Conservation (phyloP, 2,888 invertebrate genomes). For the Sinopyrophorus schimmeli region DNA sequence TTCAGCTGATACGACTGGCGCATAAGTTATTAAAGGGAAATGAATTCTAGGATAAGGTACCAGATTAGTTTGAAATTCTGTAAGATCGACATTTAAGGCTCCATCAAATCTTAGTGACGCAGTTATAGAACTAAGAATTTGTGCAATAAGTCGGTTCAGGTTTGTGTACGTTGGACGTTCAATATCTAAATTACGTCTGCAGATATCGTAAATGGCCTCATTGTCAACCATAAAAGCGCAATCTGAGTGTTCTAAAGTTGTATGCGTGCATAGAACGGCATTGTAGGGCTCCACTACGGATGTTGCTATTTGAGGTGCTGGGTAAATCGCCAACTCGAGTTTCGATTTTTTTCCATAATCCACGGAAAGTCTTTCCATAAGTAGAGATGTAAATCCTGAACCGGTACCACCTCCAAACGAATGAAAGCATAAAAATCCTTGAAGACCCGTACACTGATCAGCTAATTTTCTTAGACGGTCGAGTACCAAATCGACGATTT, state of each 20-base stretch:
- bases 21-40: conserved; percentile 62
- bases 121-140: conserved; percentile 63
- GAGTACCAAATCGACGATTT: conserved; percentile 69
- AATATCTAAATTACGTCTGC: conserved; percentile 50
- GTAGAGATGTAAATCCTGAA: conserved; percentile 66
- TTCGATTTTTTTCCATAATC: conserved; percentile 23
- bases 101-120: conserved; percentile 65
- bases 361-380: conserved; percentile 41
- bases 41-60: conserved; percentile 66
- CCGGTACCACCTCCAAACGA: conserved; percentile 66
- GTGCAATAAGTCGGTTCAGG: conserved; percentile 64
- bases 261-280: conserved; percentile 66
- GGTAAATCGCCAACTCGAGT: conserved; percentile 48
- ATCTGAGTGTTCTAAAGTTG: conserved; percentile 63
- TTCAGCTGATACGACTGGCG: conserved; percentile 62
- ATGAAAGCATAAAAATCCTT: conserved; percentile 67
- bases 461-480: conserved; percentile 70
- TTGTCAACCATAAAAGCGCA: conserved; percentile 63
- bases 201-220: conserved; percentile 56
- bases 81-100: conserved; percentile 63
- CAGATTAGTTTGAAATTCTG: conserved; percentile 62
- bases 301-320: conserved; percentile 43
- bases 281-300: conserved; percentile 65
- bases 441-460: conserved; percentile 62
- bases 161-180: conserved; percentile 66